Evolutionary conservation across 30 jellyfish, hydroid and myxozoan genomes (phyloP), one percentile per base, ranked within the genome.

Genomic region (Aurelia aurita complex sp. Pacific): DNA sequence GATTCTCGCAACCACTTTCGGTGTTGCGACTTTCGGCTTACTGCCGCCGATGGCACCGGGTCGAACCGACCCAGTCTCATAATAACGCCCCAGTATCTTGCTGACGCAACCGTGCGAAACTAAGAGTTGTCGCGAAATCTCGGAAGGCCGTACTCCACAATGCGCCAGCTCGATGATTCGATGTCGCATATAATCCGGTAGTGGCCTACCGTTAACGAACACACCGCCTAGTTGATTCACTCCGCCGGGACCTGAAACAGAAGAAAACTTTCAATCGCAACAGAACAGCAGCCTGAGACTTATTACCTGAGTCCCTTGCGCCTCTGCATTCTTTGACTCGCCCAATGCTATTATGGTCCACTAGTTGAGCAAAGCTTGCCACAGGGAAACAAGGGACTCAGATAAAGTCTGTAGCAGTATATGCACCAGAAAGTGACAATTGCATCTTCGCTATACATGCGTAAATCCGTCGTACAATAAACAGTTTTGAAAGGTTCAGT

Each of bases 31-130:
- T 71, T 93, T 93, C 74, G 98, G 98, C 85, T 93, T 93, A 80
- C 97, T 88, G 76, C 98, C 98, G 76, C 98, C 98, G 60, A 93
- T 93, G 76, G 98, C 98, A 19, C 98, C 98, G 81, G 98, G 98
- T 62, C 98, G 96, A 5, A 93, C 98, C 68, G 98, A 93, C 74
- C 98, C 98, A 12, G 98, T 93, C 86, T 93, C 98, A 74, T 93
- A 93, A 66, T 93, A 93, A 8, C 98, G 96, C 74, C 98, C 98
- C 84, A 93, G 96, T 57, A 93, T 93, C 81, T 93, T 93, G 90
- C 98, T 93, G 80, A 93, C 98, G 83, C 98, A 93, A 66, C 98
- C 98, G 96, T 93, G 98, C 63, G 98, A 93, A 35, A 93, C 98
- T 52, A 93, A 72, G 29, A 93, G 79, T 83, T 93, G 98, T 52